Conservation (phyloP, 2,797 vertebrate genomes). For the Ptychobarbus kaznakovi region DNA sequence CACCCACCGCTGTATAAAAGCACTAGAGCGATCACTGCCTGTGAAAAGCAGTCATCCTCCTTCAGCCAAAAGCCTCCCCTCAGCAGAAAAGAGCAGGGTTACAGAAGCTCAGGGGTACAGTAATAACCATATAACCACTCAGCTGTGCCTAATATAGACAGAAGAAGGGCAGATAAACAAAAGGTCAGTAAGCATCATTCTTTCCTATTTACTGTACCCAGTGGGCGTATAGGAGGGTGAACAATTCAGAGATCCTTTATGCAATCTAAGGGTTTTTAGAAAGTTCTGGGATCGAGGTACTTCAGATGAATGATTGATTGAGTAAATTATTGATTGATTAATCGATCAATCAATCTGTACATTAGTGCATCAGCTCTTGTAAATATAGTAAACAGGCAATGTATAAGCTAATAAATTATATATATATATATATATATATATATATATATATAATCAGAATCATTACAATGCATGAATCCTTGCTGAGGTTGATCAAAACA, state of each 20-base stretch:
- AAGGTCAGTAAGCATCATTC: slow-evolving; percentile 48
- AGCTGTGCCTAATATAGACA: slow-evolving; percentile 45
- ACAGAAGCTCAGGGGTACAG: slow-evolving; percentile 30
- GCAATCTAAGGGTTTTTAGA: slow-evolving; percentile 6
- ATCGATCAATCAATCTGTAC: too few relatives aligned
- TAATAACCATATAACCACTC: slow-evolving; percentile 51
- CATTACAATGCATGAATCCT: not conserved
- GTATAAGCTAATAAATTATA: too few relatives aligned
- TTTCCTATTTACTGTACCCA: slow-evolving; percentile 39
- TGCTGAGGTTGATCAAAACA: not conserved
- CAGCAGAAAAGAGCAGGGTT: slow-evolving; percentile 41
- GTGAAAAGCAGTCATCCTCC: slow-evolving; percentile 5
- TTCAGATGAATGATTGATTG: too few relatives aligned
- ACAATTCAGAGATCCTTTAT: not conserved
- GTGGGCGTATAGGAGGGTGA: slow-evolving; percentile 13
- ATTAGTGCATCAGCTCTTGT: too few relatives aligned
- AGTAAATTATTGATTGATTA: too few relatives aligned
- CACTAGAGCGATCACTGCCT: slow-evolving; percentile 42
- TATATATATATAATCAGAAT: too few relatives aligned
- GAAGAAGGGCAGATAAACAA: slow-evolving; percentile 48
- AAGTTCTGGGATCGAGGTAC: not conserved
- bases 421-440: too few relatives aligned
- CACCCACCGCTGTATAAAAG: slow-evolving; percentile 37
- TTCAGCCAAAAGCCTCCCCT: slow-evolving; percentile 29
- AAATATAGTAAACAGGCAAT: too few relatives aligned